Percentiles rank a stretch among this genome's conserved stretches.
Evolutionary conservation across 1,140 invertebrate genomes (phyloP).

Genomic region (Chymomyza costata): DNA sequence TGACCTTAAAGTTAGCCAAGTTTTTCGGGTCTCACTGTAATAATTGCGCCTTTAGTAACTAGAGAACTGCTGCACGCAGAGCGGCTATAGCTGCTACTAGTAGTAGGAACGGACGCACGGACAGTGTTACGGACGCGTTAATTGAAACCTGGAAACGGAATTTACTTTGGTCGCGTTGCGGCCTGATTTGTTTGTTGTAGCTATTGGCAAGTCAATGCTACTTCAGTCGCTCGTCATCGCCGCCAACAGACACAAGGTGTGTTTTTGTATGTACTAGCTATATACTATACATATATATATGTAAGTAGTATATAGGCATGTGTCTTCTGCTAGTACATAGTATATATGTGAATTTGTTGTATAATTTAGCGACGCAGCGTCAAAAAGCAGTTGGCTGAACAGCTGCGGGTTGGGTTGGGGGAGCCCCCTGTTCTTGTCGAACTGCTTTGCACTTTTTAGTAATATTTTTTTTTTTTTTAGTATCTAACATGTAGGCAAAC

Average conservation of each 20-base stretch:
- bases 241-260: slow-evolving; percentile 1
- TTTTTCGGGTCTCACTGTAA: too few species aligned
- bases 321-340: slow-evolving; percentile 4
- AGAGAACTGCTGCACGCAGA: slow-evolving; percentile 6
- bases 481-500: slow-evolving; percentile 42
- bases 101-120: too few species aligned
- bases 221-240: slow-evolving; percentile 19
- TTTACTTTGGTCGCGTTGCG: slow-evolving; percentile 32
- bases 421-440: slow-evolving; percentile 25
- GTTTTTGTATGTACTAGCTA: slow-evolving; percentile 38
- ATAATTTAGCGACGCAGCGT: slow-evolving; percentile 37
- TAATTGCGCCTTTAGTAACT: slow-evolving; percentile 1
- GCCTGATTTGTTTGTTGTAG: slow-evolving; percentile 30
- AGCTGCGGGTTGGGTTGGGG: too few species aligned
- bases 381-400: slow-evolving; percentile 20
- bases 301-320: not conserved
- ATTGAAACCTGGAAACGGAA: slow-evolving; percentile 35
- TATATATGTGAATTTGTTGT: slow-evolving; percentile 24
- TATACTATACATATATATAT: slow-evolving; percentile 14
- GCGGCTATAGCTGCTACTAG: slow-evolving; percentile 26
- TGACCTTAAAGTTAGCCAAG: too few species aligned
- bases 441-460: slow-evolving; percentile 33
- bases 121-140: slow-evolving; percentile 44
- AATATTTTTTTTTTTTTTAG: slow-evolving; percentile 3
- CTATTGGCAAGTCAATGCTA: slow-evolving; percentile 40